Evolutionary conservation across 2,113 vertebrate genomes (phyloP).

Genomic region (Callipepla squamata): DNA sequence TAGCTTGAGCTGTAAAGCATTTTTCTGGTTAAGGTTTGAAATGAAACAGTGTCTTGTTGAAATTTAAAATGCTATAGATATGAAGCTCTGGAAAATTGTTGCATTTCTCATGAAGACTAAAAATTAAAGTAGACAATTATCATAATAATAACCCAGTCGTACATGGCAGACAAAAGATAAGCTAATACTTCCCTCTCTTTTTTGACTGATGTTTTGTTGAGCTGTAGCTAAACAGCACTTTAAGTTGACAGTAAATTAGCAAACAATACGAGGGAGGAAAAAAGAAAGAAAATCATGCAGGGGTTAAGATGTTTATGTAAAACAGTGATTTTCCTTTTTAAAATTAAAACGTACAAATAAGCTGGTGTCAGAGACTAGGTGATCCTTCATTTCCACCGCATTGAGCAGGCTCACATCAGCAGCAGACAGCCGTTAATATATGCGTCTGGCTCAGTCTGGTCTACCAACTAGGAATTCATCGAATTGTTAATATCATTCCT

Average conservation of each 20-base stretch:
- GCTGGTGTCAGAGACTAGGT: constrained; percentile 78
- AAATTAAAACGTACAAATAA: constrained; percentile 84
- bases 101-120: constrained; percentile 51
- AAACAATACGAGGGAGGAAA: constrained; percentile 57
- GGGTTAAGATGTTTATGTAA: constrained; percentile 72
- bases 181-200: constrained; percentile 47
- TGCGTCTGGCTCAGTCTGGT: constrained; percentile 95
- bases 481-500: constrained; percentile 89
- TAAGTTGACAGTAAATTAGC: constrained; percentile 69
- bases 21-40: constrained; percentile 35
- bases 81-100: constrained; percentile 54
- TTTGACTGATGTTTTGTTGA: constrained; percentile 68
- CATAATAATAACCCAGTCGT: constrained; percentile 64
- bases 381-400: constrained; percentile 87
- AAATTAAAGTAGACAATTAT: constrained; percentile 67
- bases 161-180: constrained; percentile 70
- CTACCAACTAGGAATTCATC: constrained; percentile 86
- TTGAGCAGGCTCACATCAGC: constrained; percentile 84
- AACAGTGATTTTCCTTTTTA: constrained; percentile 77
- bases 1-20: constrained; percentile 12
- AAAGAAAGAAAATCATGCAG: constrained; percentile 55
- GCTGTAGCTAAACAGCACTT: constrained; percentile 60
- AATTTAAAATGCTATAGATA: constrained; percentile 45
- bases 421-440: constrained; percentile 96
- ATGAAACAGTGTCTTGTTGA: constrained; percentile 6